Conservation (phyloP, 53 echinoderm and acorn worm genomes). For the Pentamera pediparva region DNA sequence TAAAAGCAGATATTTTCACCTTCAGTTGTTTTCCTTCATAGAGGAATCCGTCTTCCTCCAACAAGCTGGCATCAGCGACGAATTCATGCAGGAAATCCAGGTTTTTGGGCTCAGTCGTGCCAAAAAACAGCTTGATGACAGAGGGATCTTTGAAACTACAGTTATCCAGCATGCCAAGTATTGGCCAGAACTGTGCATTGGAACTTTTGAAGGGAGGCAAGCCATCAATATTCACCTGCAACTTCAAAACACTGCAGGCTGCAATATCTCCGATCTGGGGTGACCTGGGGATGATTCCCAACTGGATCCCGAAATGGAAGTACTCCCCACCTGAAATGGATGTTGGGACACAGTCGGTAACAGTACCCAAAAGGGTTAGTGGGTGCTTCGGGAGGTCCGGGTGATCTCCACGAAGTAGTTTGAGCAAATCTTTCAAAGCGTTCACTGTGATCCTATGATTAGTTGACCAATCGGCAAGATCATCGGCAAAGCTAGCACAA, state of each 20-base stretch:
- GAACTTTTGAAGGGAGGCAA: constrained; percentile 35
- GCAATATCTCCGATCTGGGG: neutral
- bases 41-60: constrained; percentile 21
- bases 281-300: neutral
- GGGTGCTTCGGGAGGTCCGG: constrained; percentile 39
- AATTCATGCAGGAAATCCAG: constrained; percentile 31
- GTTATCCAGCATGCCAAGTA: constrained; percentile 32
- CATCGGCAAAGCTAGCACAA: neutral
- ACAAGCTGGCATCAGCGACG: constrained; percentile 13
- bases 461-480: neutral
- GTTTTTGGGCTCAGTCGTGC: constrained; percentile 20
- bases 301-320: constrained; percentile 44
- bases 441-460: neutral
- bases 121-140: constrained; percentile 41
- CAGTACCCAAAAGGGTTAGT: constrained; percentile 22
- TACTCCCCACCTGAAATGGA: constrained; percentile 29
- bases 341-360: neutral
- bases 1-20: constrained; percentile 15
- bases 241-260: neutral
- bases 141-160: constrained; percentile 14
- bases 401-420: constrained; percentile 18
- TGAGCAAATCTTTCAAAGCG: constrained; percentile 4
- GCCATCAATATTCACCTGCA: constrained; percentile 51
- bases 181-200: constrained; percentile 51
- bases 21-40: constrained; percentile 1